phyloP scores from a whole-genome alignment of 2,888 invertebrate genomes.

The Xylocampa areola region DNA sequence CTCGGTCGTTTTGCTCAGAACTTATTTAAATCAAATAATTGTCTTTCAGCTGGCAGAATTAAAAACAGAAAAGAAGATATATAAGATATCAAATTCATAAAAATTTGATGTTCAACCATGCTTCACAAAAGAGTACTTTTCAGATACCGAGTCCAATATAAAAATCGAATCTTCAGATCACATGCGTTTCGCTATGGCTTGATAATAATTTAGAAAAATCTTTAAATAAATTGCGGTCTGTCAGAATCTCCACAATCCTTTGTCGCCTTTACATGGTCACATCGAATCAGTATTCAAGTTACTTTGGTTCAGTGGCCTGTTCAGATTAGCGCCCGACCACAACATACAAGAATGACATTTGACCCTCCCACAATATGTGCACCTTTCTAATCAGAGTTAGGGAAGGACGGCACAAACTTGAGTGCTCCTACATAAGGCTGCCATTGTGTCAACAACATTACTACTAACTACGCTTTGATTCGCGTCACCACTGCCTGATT shows the following conservation, averaged over 20 bases:
- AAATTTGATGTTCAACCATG: no score
- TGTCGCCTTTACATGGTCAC: constrained; percentile 26
- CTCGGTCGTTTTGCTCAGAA: not conserved
- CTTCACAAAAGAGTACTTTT: no score
- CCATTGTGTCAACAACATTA: not conserved
- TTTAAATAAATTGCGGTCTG: constrained; percentile 18
- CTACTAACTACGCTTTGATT: no score
- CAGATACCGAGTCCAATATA: no score
- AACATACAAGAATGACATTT: constrained; percentile 55
- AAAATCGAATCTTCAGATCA: no score
- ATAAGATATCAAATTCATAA: no score
- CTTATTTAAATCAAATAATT: no score
- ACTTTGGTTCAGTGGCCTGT: constrained; percentile 56
- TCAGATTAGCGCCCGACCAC: constrained; percentile 56
- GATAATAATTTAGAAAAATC: no score
- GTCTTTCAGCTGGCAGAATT: not conserved
- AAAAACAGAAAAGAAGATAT: not conserved
- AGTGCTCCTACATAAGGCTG: not conserved
- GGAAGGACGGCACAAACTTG: constrained; percentile 9
- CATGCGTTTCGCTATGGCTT: no score
- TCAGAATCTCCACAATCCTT: constrained; percentile 2
- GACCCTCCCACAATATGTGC: constrained; percentile 38
- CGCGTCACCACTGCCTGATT: no score
- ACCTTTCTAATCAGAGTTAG: constrained; percentile 53
- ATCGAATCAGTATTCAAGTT: constrained; percentile 43